Conservation (phyloP, 2,113 vertebrate species). For the Sylvilagus bachmani region DNA sequence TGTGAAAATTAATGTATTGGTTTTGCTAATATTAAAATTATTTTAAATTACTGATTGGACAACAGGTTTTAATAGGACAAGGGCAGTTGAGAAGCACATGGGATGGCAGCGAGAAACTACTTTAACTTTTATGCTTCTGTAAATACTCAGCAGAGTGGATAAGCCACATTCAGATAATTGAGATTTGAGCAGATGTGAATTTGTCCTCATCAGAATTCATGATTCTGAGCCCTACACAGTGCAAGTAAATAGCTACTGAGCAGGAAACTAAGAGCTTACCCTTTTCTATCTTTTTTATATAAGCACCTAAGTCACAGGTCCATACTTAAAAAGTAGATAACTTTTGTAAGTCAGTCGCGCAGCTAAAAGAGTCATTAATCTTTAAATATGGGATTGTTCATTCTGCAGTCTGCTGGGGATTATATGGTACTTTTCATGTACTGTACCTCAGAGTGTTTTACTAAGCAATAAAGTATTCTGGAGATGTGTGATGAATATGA, state of each 20-base stretch:
- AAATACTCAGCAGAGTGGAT: slow-evolving; percentile 51
- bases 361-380: slow-evolving; percentile 83
- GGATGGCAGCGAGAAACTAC: background rate
- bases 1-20: slow-evolving; percentile 46
- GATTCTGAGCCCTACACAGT: background rate
- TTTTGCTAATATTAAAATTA: slow-evolving; percentile 23
- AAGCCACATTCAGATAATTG: slow-evolving; percentile 66
- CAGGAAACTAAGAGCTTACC: background rate
- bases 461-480: slow-evolving; percentile 77
- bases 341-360: slow-evolving; percentile 65
- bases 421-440: slow-evolving; percentile 81
- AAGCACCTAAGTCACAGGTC: slow-evolving; percentile 39
- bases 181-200: slow-evolving; percentile 62
- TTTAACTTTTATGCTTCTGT: slow-evolving; percentile 33
- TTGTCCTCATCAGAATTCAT: slow-evolving; percentile 73
- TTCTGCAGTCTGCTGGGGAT: slow-evolving; percentile 67
- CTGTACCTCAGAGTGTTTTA: slow-evolving; percentile 82
- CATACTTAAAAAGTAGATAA: slow-evolving; percentile 20
- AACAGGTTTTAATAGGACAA: background rate
- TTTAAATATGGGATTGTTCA: slow-evolving; percentile 83
- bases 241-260: slow-evolving; percentile 68
- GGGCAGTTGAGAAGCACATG: background rate
- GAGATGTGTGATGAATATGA: slow-evolving; percentile 80
- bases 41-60: slow-evolving; percentile 30
- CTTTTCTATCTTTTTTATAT: slow-evolving; percentile 72